Evolutionary conservation across 2,113 vertebrate genomes (phyloP).

Genomic region (Gila orcuttii): DNA sequence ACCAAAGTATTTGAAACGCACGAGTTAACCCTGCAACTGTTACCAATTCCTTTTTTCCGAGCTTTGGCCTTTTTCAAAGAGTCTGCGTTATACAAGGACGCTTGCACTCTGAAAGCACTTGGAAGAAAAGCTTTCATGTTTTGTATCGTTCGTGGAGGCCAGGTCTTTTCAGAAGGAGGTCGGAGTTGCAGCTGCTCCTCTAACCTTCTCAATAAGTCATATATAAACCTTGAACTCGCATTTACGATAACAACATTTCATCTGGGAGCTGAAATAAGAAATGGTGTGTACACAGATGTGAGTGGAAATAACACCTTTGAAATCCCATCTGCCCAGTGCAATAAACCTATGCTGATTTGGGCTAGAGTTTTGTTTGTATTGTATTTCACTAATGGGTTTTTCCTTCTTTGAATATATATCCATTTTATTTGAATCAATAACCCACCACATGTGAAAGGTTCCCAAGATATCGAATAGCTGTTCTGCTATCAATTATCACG

Average conservation of each 20-base stretch:
- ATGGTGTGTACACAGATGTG: not conserved
- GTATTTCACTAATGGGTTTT: not conserved
- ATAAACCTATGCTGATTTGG: not conserved
- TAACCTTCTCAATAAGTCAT: slow-evolving; percentile 45
- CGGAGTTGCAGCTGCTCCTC: slow-evolving; percentile 18
- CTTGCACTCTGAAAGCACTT: slow-evolving; percentile 5
- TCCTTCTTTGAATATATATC: not conserved
- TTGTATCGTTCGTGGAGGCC: not conserved
- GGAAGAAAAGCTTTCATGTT: slow-evolving; percentile 15
- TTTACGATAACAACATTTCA: slow-evolving; percentile 4
- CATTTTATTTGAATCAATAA: slow-evolving; percentile 14
- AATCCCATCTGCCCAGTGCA: not conserved
- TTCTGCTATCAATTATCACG: slow-evolving; percentile 1
- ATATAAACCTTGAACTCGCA: slow-evolving; percentile 23
- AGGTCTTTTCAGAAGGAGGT: slow-evolving; percentile 13
- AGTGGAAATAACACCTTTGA: not conserved
- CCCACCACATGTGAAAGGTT: not conserved
- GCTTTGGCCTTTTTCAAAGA: slow-evolving; percentile 11
- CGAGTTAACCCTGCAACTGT: slow-evolving; percentile 8
- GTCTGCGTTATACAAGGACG: not conserved
- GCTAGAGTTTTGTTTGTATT: not conserved
- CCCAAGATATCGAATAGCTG: not conserved
- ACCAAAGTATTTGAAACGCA: not conserved
- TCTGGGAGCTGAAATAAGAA: not conserved
- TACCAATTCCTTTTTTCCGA: not conserved